These are phyloP conservation scores for Drosophila bocki DNA, from an alignment of 1,140 invertebrate species.

Conservation along the genomic window DNA sequence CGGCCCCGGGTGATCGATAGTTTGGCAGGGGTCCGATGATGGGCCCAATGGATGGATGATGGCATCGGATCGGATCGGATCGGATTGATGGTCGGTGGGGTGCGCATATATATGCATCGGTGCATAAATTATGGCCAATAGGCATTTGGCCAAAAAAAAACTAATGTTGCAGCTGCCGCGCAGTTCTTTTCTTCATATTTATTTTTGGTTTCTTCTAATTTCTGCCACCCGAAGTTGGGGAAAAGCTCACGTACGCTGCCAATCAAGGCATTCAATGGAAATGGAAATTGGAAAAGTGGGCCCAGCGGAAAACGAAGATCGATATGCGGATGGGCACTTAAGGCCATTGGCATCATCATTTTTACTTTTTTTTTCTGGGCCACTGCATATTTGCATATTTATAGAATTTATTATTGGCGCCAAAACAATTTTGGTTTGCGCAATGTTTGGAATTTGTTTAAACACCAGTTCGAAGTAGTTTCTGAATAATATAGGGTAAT, in stretches of 20 bases:
- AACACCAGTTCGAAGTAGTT: neutral
- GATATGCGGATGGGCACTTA: slow-evolving; percentile 28
- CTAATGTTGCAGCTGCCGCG: slow-evolving; percentile 27
- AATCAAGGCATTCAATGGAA: slow-evolving; percentile 45
- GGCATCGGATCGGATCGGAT: slow-evolving; percentile 31
- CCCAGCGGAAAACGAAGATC: slow-evolving; percentile 2
- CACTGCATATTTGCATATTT: slow-evolving; percentile 56
- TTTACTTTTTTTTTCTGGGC: slow-evolving; percentile 2
- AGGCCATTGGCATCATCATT: slow-evolving; percentile 61
- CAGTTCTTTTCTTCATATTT: slow-evolving; percentile 1
- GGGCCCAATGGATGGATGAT: slow-evolving; percentile 42
- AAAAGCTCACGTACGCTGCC: slow-evolving; percentile 68
- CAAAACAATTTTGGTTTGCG: slow-evolving; percentile 6
- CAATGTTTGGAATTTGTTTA: slow-evolving; percentile 25
- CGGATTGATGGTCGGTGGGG: slow-evolving; percentile 29
- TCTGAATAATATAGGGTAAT: neutral
- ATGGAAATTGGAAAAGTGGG: slow-evolving; percentile 15
- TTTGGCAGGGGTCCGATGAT: slow-evolving; percentile 37
- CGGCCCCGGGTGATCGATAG: slow-evolving; percentile 64
- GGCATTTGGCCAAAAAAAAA: slow-evolving; percentile 58
- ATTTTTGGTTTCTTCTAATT: slow-evolving; percentile 6
- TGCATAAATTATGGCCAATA: slow-evolving; percentile 70
- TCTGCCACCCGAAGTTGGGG: slow-evolving; percentile 26
- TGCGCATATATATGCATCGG: slow-evolving; percentile 65
- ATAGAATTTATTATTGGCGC: slow-evolving; percentile 61